Conservation (phyloP, 2,888 invertebrate species). For the Callosobruchus maculatus region DNA sequence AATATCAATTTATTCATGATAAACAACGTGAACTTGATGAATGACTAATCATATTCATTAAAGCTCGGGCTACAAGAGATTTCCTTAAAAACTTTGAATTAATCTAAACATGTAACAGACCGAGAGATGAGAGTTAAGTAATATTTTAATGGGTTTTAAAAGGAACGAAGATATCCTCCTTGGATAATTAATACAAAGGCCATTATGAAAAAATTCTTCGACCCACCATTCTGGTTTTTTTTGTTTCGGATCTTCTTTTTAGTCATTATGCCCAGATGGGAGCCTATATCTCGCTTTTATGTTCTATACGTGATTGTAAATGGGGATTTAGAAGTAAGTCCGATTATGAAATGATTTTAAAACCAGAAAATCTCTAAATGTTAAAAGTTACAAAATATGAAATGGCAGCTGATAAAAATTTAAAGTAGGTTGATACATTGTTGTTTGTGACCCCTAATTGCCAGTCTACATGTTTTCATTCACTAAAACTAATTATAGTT, state of each 20-base stretch:
- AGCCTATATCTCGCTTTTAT: background rate
- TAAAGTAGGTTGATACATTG: no score
- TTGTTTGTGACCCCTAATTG: no score
- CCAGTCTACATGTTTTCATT: no score
- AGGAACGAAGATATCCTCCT: conserved; percentile 13
- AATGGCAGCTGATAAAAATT: no score
- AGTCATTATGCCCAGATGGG: background rate
- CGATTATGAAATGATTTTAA: background rate
- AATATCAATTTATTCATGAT: background rate
- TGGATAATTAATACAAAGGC: conserved; percentile 19
- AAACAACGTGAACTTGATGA: background rate
- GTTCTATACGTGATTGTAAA: background rate
- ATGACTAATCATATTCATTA: background rate
- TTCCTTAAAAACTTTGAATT: background rate
- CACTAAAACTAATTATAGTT: no score
- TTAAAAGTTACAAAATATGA: no score
- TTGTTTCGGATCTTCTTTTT: background rate
- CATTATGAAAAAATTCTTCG: conserved; percentile 2
- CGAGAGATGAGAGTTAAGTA: conserved; percentile 4
- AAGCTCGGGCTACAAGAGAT: background rate
- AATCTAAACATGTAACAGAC: background rate
- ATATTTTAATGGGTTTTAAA: conserved; percentile 17
- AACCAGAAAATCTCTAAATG: background rate
- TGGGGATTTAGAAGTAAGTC: background rate
- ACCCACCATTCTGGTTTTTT: background rate